Percentiles rank a stretch among this genome's conserved stretches.
phyloP scores from a whole-genome alignment of 1,140 invertebrate genomes.

The Drosophila ananassae region DNA sequence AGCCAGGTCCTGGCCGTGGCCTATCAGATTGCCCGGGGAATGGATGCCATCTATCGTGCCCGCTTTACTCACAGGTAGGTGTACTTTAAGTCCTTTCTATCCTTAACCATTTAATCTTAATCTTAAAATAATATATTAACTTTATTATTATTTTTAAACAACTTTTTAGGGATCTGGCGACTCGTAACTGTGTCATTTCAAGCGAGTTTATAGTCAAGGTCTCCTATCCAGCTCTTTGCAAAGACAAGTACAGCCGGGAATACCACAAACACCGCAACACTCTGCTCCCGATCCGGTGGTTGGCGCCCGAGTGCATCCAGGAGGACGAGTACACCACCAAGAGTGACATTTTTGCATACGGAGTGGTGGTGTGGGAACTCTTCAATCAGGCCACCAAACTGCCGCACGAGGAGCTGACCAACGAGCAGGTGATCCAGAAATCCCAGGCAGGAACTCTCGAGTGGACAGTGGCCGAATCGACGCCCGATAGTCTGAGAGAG shows the following conservation, averaged over 20 bases:
- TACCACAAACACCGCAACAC: constrained; percentile 92
- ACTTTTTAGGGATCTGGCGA: constrained; percentile 90
- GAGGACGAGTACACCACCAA: constrained; percentile 97
- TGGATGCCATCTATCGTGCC: constrained; percentile 89
- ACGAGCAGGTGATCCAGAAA: constrained; percentile 90
- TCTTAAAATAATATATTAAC: neutral
- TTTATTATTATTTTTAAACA: neutral
- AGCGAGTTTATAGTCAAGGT: constrained; percentile 93
- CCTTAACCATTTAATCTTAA: neutral
- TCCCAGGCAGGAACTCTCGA: constrained; percentile 88
- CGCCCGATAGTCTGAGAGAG: constrained; percentile 87
- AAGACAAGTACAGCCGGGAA: constrained; percentile 93
- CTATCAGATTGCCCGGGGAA: constrained; percentile 92
- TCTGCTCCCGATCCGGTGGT: constrained; percentile 93
- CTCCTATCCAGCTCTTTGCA: constrained; percentile 90
- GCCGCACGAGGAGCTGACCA: constrained; percentile 92
- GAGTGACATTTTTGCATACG: constrained; percentile 97
- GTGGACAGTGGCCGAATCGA: constrained; percentile 88
- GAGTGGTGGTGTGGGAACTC: constrained; percentile 94
- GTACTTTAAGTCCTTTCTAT: neutral
- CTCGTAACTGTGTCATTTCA: constrained; percentile 96
- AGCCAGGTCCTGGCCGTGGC: constrained; percentile 90
- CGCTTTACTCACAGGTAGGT: constrained; percentile 79
- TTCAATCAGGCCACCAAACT: constrained; percentile 90
- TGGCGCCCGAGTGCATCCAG: constrained; percentile 93